Evolutionary conservation across 2,113 vertebrate genomes (phyloP).

Genomic region (Indicator maculatus): DNA sequence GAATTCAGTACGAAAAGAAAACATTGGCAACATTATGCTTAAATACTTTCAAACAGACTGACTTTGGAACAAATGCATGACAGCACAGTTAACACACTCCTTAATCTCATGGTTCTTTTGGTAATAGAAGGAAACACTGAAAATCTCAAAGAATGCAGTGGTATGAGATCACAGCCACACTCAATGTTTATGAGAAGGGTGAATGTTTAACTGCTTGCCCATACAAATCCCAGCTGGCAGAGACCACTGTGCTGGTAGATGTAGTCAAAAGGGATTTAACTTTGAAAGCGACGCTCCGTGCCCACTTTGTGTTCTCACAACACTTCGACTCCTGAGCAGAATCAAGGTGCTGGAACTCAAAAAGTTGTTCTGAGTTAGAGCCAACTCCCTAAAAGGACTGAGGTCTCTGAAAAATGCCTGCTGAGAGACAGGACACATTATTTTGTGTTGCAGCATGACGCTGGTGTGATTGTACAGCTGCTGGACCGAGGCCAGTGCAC

Average conservation of each 20-base stretch:
- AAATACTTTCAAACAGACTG: not conserved
- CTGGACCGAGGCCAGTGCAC: not conserved
- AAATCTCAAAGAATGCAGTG: not conserved
- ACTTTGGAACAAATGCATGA: not conserved
- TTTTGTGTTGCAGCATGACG: not conserved
- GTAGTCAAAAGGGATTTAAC: not conserved
- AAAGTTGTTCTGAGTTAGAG: not conserved
- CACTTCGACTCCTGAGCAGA: not conserved
- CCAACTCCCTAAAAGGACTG: not conserved
- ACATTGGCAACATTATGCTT: not conserved
- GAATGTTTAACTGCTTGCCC: not conserved
- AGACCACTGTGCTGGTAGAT: not conserved
- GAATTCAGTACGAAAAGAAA: not conserved
- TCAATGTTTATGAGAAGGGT: not conserved
- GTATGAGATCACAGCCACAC: not conserved
- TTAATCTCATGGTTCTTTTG: not conserved
- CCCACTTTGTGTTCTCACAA: not conserved
- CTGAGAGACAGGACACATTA: not conserved
- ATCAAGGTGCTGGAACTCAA: fast-evolving
- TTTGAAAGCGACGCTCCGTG: not conserved
- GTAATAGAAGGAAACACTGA: not conserved
- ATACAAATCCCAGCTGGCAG: not conserved
- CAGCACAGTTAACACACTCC: not conserved
- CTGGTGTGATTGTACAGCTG: not conserved
- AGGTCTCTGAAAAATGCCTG: not conserved